Evolutionary conservation across 2,113 vertebrate genomes (phyloP).

Genomic region (Hylia prasina): DNA sequence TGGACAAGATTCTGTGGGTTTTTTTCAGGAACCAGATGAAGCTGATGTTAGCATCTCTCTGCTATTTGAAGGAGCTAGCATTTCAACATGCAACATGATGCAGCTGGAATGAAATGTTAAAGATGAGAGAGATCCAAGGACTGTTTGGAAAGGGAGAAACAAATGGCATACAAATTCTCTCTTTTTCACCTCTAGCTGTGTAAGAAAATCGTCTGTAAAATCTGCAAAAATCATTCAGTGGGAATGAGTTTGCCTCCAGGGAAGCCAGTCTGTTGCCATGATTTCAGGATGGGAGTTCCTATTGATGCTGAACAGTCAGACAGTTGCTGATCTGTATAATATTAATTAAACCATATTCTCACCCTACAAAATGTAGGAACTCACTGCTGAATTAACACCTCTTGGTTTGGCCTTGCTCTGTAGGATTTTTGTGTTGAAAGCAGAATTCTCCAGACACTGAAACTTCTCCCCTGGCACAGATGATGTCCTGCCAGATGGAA

Average conservation of each 20-base stretch:
- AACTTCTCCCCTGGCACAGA: constrained; percentile 9
- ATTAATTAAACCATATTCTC: background rate
- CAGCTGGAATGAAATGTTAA: background rate
- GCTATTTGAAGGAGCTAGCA: background rate
- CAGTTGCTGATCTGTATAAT: background rate
- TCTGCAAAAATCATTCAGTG: background rate
- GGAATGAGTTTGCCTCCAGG: background rate
- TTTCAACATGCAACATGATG: background rate
- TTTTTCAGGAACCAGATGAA: background rate
- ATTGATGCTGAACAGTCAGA: background rate
- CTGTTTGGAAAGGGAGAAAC: background rate
- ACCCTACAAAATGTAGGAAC: background rate
- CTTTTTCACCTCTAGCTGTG: background rate
- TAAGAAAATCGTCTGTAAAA: background rate
- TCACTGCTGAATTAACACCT: background rate
- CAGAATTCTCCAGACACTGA: background rate
- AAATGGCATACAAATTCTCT: background rate
- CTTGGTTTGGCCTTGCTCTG: background rate
- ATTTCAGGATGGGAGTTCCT: background rate
- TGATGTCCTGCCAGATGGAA: constrained; percentile 60
- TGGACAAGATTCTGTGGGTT: background rate
- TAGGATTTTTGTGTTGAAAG: constrained; percentile 1
- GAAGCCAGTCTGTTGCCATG: background rate
- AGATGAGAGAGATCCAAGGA: background rate
- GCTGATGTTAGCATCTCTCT: background rate